Conservation (phyloP, 2,888 invertebrate genomes). For the Latrodectus hesperus region DNA sequence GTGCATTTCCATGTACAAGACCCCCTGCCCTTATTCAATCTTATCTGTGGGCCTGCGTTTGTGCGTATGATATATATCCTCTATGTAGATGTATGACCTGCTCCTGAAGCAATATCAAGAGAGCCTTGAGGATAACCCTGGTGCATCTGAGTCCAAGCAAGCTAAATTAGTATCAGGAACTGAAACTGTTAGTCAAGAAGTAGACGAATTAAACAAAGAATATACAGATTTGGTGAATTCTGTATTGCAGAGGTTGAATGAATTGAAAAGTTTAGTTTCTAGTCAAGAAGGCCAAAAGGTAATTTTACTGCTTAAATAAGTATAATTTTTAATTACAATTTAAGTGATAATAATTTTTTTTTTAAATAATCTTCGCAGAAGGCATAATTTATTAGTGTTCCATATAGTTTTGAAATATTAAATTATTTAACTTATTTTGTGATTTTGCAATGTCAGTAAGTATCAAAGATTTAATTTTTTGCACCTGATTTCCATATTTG, state of each 20-base stretch:
- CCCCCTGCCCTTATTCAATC: conserved; percentile 2
- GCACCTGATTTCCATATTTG: too few relatives aligned
- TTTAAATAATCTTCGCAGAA: too few relatives aligned
- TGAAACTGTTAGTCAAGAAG: conserved; percentile 84
- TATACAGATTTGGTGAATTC: conserved; percentile 80
- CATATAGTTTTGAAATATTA: too few relatives aligned
- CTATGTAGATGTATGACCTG: conserved; percentile 86
- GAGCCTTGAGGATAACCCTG: conserved; percentile 86
- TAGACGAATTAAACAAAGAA: conserved; percentile 87
- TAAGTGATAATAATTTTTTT: too few relatives aligned
- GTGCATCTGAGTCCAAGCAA: conserved; percentile 77
- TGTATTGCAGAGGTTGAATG: conserved; percentile 79
- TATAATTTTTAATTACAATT: too few relatives aligned
- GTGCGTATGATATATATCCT: conserved; percentile 57
- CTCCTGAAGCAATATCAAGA: conserved; percentile 89
- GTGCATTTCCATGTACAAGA: not conserved
- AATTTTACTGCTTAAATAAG: conserved; percentile 26
- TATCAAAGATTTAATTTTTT: too few relatives aligned
- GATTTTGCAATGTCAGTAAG: too few relatives aligned
- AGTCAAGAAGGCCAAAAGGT: conserved; percentile 81
- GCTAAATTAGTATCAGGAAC: conserved; percentile 78
- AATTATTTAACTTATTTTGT: too few relatives aligned
- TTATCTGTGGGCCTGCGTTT: conserved; percentile 30
- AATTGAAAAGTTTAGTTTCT: conserved; percentile 82
- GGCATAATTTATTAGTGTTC: too few relatives aligned